A percentile compares a stretch with the other conserved stretches of the same genome.
Conservation (phyloP, 2,888 invertebrate genomes). For the Amiota mariae region DNA sequence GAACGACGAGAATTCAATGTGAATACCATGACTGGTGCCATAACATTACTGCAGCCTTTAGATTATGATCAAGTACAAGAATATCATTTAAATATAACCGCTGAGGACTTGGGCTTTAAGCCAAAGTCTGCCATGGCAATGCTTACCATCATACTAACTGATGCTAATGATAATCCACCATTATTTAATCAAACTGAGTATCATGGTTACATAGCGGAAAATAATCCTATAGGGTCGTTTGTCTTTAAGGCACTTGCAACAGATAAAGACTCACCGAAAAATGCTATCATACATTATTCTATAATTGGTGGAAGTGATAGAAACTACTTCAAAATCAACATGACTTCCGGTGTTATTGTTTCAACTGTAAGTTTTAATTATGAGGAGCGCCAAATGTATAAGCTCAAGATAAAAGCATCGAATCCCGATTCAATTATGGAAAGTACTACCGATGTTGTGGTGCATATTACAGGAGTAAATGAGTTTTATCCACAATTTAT, state of each 20-base stretch:
- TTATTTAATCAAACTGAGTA: constrained; percentile 85
- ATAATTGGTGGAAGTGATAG: constrained; percentile 85
- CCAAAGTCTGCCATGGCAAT: constrained; percentile 84
- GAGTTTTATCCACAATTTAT: constrained; percentile 91
- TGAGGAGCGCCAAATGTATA: constrained; percentile 85
- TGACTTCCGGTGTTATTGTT: constrained; percentile 83
- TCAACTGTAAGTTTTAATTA: constrained; percentile 88
- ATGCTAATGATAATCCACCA: constrained; percentile 95
- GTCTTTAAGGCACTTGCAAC: constrained; percentile 84
- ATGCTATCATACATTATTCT: constrained; percentile 88
- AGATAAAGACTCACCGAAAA: constrained; percentile 91
- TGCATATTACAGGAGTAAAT: constrained; percentile 89
- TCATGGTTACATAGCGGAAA: constrained; percentile 87
- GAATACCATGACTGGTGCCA: constrained; percentile 83
- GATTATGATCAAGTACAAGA: constrained; percentile 91
- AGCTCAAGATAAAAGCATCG: constrained; percentile 84
- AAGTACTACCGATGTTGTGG: constrained; percentile 81
- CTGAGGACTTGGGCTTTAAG: constrained; percentile 88
- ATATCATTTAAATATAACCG: constrained; percentile 90
- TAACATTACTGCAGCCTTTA: constrained; percentile 85
- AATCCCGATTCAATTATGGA: constrained; percentile 91
- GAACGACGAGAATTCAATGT: constrained; percentile 86
- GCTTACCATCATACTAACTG: constrained; percentile 88
- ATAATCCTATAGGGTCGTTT: constrained; percentile 82
- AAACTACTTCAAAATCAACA: constrained; percentile 85